A percentile compares a stretch with the other conserved stretches of the same genome.
Evolutionary conservation across 2,888 invertebrate species (phyloP).

Genomic region (Dryococelus australis): DNA sequence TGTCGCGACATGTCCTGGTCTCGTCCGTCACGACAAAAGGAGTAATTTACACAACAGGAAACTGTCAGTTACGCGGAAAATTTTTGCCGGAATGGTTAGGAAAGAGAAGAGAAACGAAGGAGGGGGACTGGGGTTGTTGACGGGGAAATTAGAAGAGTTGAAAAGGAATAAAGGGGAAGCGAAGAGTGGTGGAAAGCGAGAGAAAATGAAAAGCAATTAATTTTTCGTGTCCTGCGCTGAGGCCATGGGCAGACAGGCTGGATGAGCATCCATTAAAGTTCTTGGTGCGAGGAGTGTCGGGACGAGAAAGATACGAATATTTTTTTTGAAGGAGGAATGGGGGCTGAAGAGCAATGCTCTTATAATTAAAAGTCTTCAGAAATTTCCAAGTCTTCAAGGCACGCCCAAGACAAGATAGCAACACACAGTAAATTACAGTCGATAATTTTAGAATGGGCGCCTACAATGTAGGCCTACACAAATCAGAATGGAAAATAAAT

Average conservation of each 20-base stretch:
- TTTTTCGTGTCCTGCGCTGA: constrained; percentile 7
- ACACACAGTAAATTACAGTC: too few species aligned
- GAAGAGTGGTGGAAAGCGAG: background rate
- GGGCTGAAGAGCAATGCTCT: background rate
- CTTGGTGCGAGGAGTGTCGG: background rate
- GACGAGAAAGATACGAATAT: background rate
- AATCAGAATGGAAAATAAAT: too few species aligned
- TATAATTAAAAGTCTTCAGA: background rate
- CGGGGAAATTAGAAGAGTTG: background rate
- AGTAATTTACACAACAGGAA: background rate
- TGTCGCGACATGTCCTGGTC: background rate
- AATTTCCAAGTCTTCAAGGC: background rate
- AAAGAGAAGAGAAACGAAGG: background rate
- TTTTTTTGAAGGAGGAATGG: background rate
- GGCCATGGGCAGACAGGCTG: background rate
- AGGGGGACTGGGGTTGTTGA: background rate
- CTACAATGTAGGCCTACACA: too few species aligned
- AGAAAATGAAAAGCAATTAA: constrained; percentile 10
- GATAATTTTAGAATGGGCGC: too few species aligned
- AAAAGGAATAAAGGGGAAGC: background rate
- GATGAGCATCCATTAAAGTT: background rate
- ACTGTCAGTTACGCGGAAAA: background rate
- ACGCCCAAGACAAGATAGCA: too few species aligned
- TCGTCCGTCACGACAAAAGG: background rate
- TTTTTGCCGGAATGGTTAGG: background rate